A percentile compares a stretch with the other conserved stretches of the same genome.
Conservation (phyloP, 2,797 vertebrate genomes). For the Chelon auratus region DNA sequence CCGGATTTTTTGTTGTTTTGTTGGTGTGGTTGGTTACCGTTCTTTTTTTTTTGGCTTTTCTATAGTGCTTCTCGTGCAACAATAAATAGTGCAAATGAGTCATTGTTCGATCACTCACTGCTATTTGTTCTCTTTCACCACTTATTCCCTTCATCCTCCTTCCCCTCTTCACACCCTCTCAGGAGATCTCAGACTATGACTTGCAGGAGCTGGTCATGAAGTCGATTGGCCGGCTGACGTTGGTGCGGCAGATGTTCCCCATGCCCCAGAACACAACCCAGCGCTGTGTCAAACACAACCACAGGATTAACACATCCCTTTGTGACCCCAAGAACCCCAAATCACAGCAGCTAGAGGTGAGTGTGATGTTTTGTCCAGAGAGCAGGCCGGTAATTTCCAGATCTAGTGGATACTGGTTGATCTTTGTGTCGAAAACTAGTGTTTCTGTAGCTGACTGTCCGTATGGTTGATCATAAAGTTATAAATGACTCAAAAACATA, state of each 20-base stretch:
- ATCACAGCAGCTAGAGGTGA: constrained; percentile 95
- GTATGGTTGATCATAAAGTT: not conserved
- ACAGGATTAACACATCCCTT: constrained; percentile 95
- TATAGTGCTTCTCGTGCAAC: not conserved
- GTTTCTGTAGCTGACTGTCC: not conserved
- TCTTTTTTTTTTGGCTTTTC: not conserved
- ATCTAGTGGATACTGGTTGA: not conserved
- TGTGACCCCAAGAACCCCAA: constrained; percentile 97
- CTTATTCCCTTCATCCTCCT: not conserved
- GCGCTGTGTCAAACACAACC: constrained; percentile 95
- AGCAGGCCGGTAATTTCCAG: not conserved
- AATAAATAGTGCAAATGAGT: not conserved
- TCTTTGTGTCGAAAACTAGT: not conserved
- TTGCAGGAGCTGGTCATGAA: constrained; percentile 97
- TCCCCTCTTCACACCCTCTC: constrained; percentile 41
- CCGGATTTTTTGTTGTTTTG: not conserved
- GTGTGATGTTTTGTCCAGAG: constrained; percentile 10
- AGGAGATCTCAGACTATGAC: constrained; percentile 96
- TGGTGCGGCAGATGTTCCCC: constrained; percentile 96
- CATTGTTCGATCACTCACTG: constrained; percentile 12
- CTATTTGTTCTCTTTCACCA: not conserved
- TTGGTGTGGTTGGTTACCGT: not conserved
- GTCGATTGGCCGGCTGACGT: constrained; percentile 95
- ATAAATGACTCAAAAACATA: not conserved
- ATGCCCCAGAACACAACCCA: constrained; percentile 95